phyloP scores from a whole-genome alignment of 53 echinoderm and acorn worm species.

The Holothuria scabra region DNA sequence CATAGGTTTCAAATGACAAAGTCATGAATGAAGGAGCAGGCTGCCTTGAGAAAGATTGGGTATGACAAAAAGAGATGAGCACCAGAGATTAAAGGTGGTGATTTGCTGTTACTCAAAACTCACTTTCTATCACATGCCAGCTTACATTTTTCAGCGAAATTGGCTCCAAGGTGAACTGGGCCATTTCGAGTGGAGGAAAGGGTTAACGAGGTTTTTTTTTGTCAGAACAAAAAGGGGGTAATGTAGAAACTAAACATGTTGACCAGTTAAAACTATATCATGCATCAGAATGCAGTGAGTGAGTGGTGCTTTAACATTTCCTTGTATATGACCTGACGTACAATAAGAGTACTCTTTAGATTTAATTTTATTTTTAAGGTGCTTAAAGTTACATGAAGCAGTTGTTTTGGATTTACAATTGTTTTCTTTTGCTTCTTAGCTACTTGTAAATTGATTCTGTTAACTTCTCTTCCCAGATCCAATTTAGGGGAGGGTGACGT shows the following conservation, averaged over 20 bases:
- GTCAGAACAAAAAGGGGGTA: background rate
- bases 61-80: conserved; percentile 48
- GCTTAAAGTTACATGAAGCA: too few relatives aligned
- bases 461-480: too few relatives aligned
- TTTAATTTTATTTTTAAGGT: too few relatives aligned
- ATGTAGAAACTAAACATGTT: background rate
- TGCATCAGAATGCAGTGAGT: background rate
- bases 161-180: conserved; percentile 50
- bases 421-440: too few relatives aligned
- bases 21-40: conserved; percentile 18
- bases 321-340: too few relatives aligned
- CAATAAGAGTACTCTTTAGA: too few relatives aligned
- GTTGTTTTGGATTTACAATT: too few relatives aligned
- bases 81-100: conserved; percentile 24
- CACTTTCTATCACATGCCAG: conserved; percentile 49
- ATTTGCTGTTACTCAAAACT: conserved; percentile 47
- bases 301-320: background rate
- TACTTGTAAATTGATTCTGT: too few relatives aligned
- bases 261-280: conserved; percentile 16
- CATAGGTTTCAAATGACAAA: background rate
- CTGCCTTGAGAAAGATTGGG: conserved; percentile 23
- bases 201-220: background rate
- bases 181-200: background rate
- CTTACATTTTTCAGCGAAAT: conserved; percentile 50
- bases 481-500: too few relatives aligned